Conservation (phyloP, 2,888 invertebrate genomes). For the Barypeithes pellucidus region DNA sequence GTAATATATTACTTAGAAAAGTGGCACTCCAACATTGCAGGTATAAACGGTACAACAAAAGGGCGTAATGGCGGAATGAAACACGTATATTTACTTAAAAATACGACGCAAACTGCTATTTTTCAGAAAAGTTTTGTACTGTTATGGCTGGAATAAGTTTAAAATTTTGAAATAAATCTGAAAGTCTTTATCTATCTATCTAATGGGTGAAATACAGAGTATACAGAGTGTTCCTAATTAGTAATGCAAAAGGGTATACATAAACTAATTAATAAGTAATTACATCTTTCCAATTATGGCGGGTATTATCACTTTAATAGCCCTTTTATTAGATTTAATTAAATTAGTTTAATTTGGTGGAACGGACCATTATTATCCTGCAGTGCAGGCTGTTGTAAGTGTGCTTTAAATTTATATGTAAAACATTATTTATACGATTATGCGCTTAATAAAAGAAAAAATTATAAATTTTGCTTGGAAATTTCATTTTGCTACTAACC, state of each 20-base stretch:
- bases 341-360: background rate
- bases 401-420: background rate
- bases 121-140: background rate
- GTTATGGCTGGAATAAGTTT: background rate
- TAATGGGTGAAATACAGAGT: too few relatives aligned
- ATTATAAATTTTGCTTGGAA: too few relatives aligned
- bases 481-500: too few relatives aligned
- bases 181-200: too few relatives aligned
- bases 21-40: background rate
- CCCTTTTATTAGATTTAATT: background rate
- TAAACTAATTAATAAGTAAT: too few relatives aligned
- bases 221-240: too few relatives aligned
- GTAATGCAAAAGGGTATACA: too few relatives aligned
- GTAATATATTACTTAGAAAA: constrained; percentile 12
- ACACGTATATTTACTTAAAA: constrained; percentile 4
- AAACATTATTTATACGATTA: background rate
- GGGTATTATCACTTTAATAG: background rate
- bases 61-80: constrained; percentile 17
- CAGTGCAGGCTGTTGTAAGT: background rate
- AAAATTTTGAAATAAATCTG: background rate
- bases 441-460: background rate
- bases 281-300: background rate
- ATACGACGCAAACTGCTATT: background rate
- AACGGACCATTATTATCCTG: background rate
- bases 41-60: constrained; percentile 8